Percentiles rank a stretch among this genome's conserved stretches.
Conservation (phyloP, 1,140 invertebrate species). For the Rhopalosiphum padi region DNA sequence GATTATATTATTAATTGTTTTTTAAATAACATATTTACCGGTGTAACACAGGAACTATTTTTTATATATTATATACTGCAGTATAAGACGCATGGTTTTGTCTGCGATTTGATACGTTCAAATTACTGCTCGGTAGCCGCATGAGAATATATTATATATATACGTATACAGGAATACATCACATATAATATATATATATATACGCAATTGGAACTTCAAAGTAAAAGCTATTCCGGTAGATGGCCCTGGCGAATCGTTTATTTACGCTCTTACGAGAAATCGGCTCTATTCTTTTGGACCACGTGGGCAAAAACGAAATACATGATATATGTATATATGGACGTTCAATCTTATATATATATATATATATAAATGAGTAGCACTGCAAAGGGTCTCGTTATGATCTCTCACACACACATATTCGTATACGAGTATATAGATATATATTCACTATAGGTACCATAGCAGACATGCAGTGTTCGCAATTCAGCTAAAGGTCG, state of each 20-base stretch:
- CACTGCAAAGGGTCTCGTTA: background rate
- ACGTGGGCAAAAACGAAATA: background rate
- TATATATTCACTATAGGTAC: background rate
- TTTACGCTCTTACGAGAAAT: background rate
- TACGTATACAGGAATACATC: background rate
- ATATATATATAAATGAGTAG: background rate
- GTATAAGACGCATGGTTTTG: no score
- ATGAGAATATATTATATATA: background rate
- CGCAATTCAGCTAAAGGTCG: conserved; percentile 52
- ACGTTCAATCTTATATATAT: background rate
- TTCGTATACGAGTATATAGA: background rate
- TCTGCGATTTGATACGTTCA: background rate
- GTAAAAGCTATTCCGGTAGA: conserved; percentile 31
- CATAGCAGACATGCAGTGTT: background rate
- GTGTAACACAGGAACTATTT: background rate
- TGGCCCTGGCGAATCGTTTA: conserved; percentile 21
- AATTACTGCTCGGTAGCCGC: background rate
- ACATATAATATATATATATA: no score
- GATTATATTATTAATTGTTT: background rate
- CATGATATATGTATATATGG: background rate
- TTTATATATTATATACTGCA: no score
- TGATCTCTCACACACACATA: background rate
- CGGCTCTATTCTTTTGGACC: background rate
- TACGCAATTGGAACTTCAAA: background rate
- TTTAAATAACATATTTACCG: background rate